Evolutionary conservation across 1,140 invertebrate genomes (phyloP), one percentile per base, ranked within the genome.

Genomic region (Bombyx mori): DNA sequence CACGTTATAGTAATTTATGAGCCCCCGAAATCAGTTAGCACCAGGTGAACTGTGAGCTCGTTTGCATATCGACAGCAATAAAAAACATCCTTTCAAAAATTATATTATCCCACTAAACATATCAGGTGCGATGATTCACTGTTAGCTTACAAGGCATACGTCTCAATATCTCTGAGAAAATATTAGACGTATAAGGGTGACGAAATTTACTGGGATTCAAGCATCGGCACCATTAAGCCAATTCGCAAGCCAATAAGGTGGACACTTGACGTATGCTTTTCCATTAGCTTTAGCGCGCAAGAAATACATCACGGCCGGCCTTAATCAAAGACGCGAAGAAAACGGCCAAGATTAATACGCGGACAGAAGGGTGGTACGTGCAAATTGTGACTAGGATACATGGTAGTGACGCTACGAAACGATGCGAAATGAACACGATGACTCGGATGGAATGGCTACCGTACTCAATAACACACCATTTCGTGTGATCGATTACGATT

Each of bases 191-290:
- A 49, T 49, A 3, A 6, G 8, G 7, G 22, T 49, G 48, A 49
- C 48, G 22, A 49, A 49, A 49, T 49, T 12, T 12, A 22, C 48
- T 22, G 10, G 12, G 22, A 49, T n/a, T 12, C 48, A 49, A 10
- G 48, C 48, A 49, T 82, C 69, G 74, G 70, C 69, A 70, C 76
- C 70, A 80, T 84, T 81, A 79, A 80, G 66, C 71, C 75, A 75
- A 83, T 83, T 72, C 70, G 63, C 68, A 62, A 73, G 71, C 77
- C 78, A 85, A 86, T 86, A 85, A 79, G 69, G 80, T 79, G 68
- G 84, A 79, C 75, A 80, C 79, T 85, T 87, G 84, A 87, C 71
- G 77, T 80, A 87, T 82, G 79, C 62, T 69, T 77, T 84, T 77
- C 78, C 80, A 85, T 87, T 87, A 87, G 75, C 77, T 79, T 35